Percentiles rank a stretch among this genome's conserved stretches.
Evolutionary conservation across 2,797 vertebrate genomes (phyloP).

Genomic region (Champsocephalus gunnari): DNA sequence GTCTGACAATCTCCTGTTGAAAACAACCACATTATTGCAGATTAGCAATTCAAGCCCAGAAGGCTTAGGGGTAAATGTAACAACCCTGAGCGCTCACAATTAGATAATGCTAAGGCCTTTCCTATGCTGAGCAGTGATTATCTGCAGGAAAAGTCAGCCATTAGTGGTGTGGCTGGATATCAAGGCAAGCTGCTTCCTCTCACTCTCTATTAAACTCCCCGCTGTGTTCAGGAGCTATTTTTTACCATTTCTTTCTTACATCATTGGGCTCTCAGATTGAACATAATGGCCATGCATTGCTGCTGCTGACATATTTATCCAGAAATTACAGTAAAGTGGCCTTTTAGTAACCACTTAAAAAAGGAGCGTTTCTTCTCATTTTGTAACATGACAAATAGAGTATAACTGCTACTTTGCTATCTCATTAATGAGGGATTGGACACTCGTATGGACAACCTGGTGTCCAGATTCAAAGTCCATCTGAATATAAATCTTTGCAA

Average conservation of each 20-base stretch:
- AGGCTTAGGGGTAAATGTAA: constrained; percentile 59
- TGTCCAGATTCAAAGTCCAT: constrained; percentile 27
- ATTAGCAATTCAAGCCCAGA: constrained; percentile 72
- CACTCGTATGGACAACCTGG: background rate
- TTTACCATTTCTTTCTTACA: constrained; percentile 11
- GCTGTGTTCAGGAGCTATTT: constrained; percentile 52
- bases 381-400: constrained; percentile 29
- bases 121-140: constrained; percentile 63
- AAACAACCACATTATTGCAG: constrained; percentile 60
- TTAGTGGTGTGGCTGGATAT: constrained; percentile 55
- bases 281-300: constrained; percentile 36
- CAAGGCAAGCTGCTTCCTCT: constrained; percentile 54
- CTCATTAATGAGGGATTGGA: constrained; percentile 28
- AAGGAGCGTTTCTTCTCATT: constrained; percentile 25
- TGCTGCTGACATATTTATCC: constrained; percentile 18
- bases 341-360: constrained; percentile 38
- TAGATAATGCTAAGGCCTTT: constrained; percentile 55
- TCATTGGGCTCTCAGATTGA: constrained; percentile 23
- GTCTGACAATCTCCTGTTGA: constrained; percentile 33
- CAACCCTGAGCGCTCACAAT: constrained; percentile 58
- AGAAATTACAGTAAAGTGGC: constrained; percentile 22
- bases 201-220: constrained; percentile 59
- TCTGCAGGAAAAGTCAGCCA: constrained; percentile 56
- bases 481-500: constrained; percentile 12
- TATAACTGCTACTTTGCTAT: constrained; percentile 9